A percentile compares a stretch with the other conserved stretches of the same genome.
Evolutionary conservation across 2,797 vertebrate genomes (phyloP).

Genomic region (Apogon hyalosoma): DNA sequence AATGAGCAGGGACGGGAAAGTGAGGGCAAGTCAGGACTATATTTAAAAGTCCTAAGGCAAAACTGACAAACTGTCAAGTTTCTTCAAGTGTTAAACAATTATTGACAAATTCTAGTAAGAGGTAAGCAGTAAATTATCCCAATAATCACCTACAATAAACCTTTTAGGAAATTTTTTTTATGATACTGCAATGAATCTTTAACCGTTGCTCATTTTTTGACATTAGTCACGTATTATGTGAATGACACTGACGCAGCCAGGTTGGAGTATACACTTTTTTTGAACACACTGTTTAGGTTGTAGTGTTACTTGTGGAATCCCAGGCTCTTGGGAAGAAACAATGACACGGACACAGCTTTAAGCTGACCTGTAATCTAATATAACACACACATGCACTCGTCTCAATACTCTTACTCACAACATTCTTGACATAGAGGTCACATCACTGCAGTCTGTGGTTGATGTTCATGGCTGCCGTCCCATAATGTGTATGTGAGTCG

Average conservation of each 20-base stretch:
- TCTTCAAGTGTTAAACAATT: conserved; percentile 34
- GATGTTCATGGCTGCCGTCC: conserved; percentile 30
- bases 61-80: conserved; percentile 47
- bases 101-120: conserved; percentile 22
- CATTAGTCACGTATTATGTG: background rate
- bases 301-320: conserved; percentile 60
- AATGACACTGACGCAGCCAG: background rate
- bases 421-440: conserved; percentile 73
- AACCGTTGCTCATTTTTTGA: too few species aligned
- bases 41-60: conserved; percentile 55
- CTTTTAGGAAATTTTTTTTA: conserved; percentile 2
- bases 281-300: conserved; percentile 7
- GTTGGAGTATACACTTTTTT: background rate
- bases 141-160: conserved; percentile 3
- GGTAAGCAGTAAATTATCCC: conserved; percentile 25
- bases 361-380: conserved; percentile 73
- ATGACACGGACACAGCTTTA: conserved; percentile 61
- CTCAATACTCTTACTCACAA: conserved; percentile 60
- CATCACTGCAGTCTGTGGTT: conserved; percentile 39
- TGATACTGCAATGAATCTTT: background rate
- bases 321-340: conserved; percentile 58
- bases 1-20: conserved; percentile 26
- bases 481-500: conserved; percentile 10
- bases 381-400: conserved; percentile 40
- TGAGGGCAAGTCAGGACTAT: conserved; percentile 54